These are phyloP conservation scores for Otocyon megalotis DNA, from an alignment of 2,113 vertebrate genomes.

Conservation along the genomic window DNA sequence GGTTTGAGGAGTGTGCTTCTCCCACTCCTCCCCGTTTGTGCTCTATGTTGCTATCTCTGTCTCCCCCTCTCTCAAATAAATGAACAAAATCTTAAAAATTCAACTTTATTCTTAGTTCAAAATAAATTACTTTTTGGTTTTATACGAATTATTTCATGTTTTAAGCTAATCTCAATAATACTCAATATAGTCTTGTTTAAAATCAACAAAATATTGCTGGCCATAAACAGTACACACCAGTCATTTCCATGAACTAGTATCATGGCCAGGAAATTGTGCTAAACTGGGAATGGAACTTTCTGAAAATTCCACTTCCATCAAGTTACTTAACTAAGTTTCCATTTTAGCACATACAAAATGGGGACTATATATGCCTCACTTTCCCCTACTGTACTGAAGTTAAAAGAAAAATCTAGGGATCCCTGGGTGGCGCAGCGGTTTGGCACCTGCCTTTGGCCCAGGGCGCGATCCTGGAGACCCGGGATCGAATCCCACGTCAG, in stretches of 20 bases:
- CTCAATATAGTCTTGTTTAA: constrained; percentile 6
- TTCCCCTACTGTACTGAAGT: background rate
- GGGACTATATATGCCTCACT: background rate
- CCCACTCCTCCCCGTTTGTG: too few relatives aligned
- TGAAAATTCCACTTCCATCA: background rate
- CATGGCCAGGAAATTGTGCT: background rate
- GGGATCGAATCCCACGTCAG: too few relatives aligned
- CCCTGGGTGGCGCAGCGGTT: too few relatives aligned
- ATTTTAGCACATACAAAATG: constrained; percentile 49
- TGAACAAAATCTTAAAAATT: background rate
- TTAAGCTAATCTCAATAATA: background rate
- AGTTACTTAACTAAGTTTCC: background rate
- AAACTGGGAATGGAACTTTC: background rate
- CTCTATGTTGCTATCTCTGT: too few relatives aligned
- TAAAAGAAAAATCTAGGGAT: constrained; percentile 33
- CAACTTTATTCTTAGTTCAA: background rate
- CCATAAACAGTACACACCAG: background rate
- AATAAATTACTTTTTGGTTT: constrained; percentile 41
- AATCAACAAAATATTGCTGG: constrained; percentile 31
- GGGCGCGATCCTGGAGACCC: too few relatives aligned
- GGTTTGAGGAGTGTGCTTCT: too few relatives aligned
- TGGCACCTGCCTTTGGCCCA: too few relatives aligned
- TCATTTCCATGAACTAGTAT: background rate
- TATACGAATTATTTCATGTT: background rate
- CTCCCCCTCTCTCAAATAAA: too few relatives aligned